Conservation (phyloP, 1,140 invertebrate genomes). For the Drosophila novamexicana region DNA sequence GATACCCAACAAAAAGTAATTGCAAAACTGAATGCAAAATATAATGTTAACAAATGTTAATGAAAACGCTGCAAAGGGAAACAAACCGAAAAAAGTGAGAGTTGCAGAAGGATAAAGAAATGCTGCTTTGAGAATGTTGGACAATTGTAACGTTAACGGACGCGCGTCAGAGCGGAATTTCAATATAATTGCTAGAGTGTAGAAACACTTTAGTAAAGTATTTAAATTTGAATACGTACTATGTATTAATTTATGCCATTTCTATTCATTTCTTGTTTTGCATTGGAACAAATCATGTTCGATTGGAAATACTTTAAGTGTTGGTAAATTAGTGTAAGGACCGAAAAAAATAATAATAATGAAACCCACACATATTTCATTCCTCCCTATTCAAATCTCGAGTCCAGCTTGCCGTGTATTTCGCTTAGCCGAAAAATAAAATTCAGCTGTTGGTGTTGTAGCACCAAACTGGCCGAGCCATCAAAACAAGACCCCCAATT, state of each 20-base stretch:
- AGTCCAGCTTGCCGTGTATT: constrained; percentile 5
- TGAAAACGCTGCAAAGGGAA: background rate
- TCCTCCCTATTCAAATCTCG: background rate
- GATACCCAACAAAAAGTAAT: background rate
- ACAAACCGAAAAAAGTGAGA: background rate
- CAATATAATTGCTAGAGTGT: too few relatives aligned
- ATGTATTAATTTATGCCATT: background rate
- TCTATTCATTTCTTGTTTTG: background rate
- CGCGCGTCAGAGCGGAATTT: background rate
- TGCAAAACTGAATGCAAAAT: too few relatives aligned
- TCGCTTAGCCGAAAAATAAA: constrained; percentile 15
- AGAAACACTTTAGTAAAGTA: too few relatives aligned
- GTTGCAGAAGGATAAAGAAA: background rate
- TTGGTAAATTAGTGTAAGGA: constrained; percentile 5
- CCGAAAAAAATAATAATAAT: background rate
- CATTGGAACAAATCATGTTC: background rate
- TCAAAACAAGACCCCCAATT: constrained; percentile 80
- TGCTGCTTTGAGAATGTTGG: background rate
- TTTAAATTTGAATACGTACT: too few relatives aligned
- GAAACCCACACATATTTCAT: constrained; percentile 2
- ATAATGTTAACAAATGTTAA: too few relatives aligned
- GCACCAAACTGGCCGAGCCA: constrained; percentile 63
- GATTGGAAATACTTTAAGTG: background rate
- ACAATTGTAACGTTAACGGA: background rate
- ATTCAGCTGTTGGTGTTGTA: constrained; percentile 55